These are phyloP conservation scores for Dusona sp. DNA, from an alignment of 2,888 invertebrate genomes.

Conservation along the genomic window DNA sequence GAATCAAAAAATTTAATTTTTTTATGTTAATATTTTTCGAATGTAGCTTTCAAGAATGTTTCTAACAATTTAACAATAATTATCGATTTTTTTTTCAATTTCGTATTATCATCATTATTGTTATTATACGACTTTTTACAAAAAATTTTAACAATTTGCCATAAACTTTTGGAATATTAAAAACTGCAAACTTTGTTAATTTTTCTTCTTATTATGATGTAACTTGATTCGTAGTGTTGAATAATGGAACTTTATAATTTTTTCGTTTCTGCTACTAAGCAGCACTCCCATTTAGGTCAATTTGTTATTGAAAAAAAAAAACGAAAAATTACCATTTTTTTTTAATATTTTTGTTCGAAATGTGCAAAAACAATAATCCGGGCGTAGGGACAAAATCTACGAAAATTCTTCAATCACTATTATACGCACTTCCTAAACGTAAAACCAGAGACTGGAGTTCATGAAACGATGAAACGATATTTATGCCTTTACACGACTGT, in stretches of 20 bases:
- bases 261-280: not conserved
- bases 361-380: not conserved
- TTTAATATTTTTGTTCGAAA: not conserved
- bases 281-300: not conserved
- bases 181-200: too few relatives aligned
- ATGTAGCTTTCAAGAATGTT: too few relatives aligned
- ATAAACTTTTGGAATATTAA: too few relatives aligned
- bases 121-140: too few relatives aligned
- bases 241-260: not conserved
- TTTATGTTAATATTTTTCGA: not conserved
- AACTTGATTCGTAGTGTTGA: not conserved
- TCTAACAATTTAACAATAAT: too few relatives aligned
- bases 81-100: not conserved
- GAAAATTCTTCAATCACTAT: constrained; percentile 3
- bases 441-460: constrained; percentile 39
- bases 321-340: constrained; percentile 3
- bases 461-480: constrained; percentile 41
- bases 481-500: constrained; percentile 30
- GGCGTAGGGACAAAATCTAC: not conserved
- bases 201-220: not conserved
- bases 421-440: not conserved
- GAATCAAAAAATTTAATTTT: not conserved
- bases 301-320: not conserved
- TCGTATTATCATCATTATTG: too few relatives aligned
- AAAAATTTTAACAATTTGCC: too few relatives aligned